phyloP scores from a whole-genome alignment of 2,113 vertebrate genomes.

The Carettochelys insculpta region DNA sequence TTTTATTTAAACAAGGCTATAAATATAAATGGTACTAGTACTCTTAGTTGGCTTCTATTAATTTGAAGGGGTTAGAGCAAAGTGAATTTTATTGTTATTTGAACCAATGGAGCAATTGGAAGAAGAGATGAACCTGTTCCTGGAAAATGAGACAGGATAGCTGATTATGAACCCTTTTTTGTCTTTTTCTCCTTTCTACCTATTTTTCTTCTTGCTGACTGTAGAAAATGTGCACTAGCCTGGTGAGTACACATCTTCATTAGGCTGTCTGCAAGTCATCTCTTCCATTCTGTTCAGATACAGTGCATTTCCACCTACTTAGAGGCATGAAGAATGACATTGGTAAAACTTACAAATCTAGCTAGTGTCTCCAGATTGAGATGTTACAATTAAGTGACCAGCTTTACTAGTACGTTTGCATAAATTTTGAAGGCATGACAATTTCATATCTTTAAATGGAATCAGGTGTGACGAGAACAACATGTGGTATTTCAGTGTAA shows the following conservation, averaged over 20 bases:
- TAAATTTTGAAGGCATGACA: neutral
- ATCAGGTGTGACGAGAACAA: neutral
- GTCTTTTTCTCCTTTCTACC: slow-evolving; percentile 70
- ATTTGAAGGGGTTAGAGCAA: neutral
- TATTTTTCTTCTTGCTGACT: slow-evolving; percentile 81
- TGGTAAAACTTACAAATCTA: neutral
- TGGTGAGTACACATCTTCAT: slow-evolving; percentile 87
- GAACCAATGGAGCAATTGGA: neutral
- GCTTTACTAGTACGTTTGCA: neutral
- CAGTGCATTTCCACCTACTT: slow-evolving; percentile 82
- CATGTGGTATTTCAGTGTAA: neutral
- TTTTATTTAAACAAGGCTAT: neutral
- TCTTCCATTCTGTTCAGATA: slow-evolving; percentile 66
- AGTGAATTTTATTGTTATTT: slow-evolving; percentile 2
- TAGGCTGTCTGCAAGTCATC: slow-evolving; percentile 70
- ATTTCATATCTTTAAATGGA: neutral
- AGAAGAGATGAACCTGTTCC: slow-evolving; percentile 6
- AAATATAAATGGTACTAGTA: neutral
- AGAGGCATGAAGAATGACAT: neutral
- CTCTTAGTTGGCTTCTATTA: neutral
- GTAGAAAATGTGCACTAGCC: slow-evolving; percentile 94
- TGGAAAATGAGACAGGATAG: slow-evolving; percentile 49
- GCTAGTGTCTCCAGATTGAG: slow-evolving; percentile 21
- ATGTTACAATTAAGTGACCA: neutral
- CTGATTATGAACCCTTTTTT: slow-evolving; percentile 73